Evolutionary conservation across 2,113 vertebrate species (phyloP), one percentile per base, ranked within the genome.

Genomic region (Prochilodus magdalenae): DNA sequence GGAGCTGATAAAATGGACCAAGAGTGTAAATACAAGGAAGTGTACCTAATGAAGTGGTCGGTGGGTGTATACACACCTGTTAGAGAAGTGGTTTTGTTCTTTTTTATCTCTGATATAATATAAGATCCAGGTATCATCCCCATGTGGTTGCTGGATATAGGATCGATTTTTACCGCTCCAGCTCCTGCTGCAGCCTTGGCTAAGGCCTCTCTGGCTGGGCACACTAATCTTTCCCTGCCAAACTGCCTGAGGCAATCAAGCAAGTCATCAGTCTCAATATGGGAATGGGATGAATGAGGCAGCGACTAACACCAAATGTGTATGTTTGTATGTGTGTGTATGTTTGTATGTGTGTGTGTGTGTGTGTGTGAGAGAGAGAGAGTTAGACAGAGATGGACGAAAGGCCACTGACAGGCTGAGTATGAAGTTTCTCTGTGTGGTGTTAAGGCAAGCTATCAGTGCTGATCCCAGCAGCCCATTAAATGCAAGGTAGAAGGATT

Each of bases 131-230:
- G 18, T 22, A 22, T 55, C 20, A 1, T 6, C 53, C 16, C 53
- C 22, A 55, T 22, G 22, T 1, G 4, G 53, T 0, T 55, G 7
- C 53, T 55, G 53, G 20, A 44, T 7, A 44, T 44, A 1, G 8
- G 8, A 55, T 55, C 7, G 14, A 14, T 51, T 51, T 51, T 33
- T 36, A 33, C 65, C 22, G 65, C 65, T 67, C n/a, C 36, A 63
- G 57, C 18, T 27, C 60, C 36, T 76, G 24, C 36, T 51, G 40
- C 62, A 59, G 53, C 24, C 26, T 49, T 73, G 78, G 33, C 53
- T 47, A 24, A 60, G 51, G 30, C 27, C 33, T 36, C 33, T 44
- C 40, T 8, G 40, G 40, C 40, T 44, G 8, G 40, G 40, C 40
- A 18, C 30, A n/a, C 13, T 0, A 15, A n/a, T 57, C 66, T 0